Evolutionary conservation across 2,888 invertebrate species (phyloP), one percentile per base, ranked within the genome.

Genomic region (Epinotia nisella): DNA sequence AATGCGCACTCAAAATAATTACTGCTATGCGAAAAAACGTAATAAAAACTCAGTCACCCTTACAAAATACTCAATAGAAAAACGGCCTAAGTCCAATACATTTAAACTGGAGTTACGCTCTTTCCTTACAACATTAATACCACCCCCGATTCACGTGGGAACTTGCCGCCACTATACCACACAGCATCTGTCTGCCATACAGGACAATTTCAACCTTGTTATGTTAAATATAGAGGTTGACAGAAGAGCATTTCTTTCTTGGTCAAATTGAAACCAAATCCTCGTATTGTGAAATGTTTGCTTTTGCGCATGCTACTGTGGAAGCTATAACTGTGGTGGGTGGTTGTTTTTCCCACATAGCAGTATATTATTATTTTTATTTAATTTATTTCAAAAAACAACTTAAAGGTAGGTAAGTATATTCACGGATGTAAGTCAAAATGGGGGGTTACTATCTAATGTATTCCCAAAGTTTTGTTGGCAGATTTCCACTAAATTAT

Each of bases 131-230:
- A 9, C 3, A n/a, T n/a, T 13, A 39, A 41, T n/a, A 7, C 66
- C 67, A 68, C 67, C 67, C 67, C 67, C 67, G 35, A 17, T 67
- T 58, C 41, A 59, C 67, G 67, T 68, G 67, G 67, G 67, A 68
- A 68, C 67, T 17, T 29, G 24, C 15, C 11, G 21, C 0, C 17
- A n/a, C 24, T 13, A n/a, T n/a, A 49, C 35, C 45, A 68, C 45
- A 45, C 3, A 4, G 0, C 45, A 19, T 19, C 9, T 45, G 5
- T 29, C 29, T 15, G 1, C 10, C 7, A 13, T 35, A 17, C 49
- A 49, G 5, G 1, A 15, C 13, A 68, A 59, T 59, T 17, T 59
- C 0, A 1, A 49, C 24, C 10, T 51, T 68, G 49, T 49, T 13
- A 3, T 13, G n/a, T 4, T n/a, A 2, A 0, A 0, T 0, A 3